Evolutionary conservation across 2,888 invertebrate genomes (phyloP), one percentile per base, ranked within the genome.

Genomic region (Polyommatus iphigenia): DNA sequence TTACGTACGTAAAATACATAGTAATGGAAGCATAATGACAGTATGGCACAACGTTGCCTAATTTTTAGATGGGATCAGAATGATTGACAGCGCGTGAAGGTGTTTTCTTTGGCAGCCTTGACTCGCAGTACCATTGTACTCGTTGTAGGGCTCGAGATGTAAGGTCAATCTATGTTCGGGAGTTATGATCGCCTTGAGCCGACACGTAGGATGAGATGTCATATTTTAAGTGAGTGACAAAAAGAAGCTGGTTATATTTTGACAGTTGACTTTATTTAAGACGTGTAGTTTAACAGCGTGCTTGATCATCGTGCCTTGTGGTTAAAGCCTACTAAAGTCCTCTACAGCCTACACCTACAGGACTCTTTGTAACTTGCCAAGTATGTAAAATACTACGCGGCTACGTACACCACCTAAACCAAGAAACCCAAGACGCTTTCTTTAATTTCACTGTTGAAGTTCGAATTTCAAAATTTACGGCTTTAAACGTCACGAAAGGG

Each of bases 71-170:
- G 78, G 78, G 76, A 79, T 80, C 78, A 76, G 78, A 59, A 13
- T 78, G 80, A 81, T 78, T 81, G 81, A 76, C 81, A 79, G 81
- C 81, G 82, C 82, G 81, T 82, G 81, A 82, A 83, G 81, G 80
- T 78, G 77, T 81, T 82, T 81, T 80, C 78, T 81, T 76, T 81
- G 59, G 77, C 77, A 77, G 77, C 83, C 83, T 83, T 82, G 83
- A 82, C 76, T 78, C 78, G 78, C 18, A 20, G 59, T 59, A 59
- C n/a, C 20, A 62, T 62, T 62, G 10, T 62, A 24, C 20, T 62
- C 24, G 62, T 62, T 24, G 24, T 13, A 62, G 62, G 62, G 62
- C 62, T 24, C 62, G 62, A 62, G 62, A 62, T 62, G 62, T 59
- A 62, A 62, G 62, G 62, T 62, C 10, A 62, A 4, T 24, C 24